Conservation (phyloP, 2,113 vertebrate species). For the Mesoclemmys tuberculata region DNA sequence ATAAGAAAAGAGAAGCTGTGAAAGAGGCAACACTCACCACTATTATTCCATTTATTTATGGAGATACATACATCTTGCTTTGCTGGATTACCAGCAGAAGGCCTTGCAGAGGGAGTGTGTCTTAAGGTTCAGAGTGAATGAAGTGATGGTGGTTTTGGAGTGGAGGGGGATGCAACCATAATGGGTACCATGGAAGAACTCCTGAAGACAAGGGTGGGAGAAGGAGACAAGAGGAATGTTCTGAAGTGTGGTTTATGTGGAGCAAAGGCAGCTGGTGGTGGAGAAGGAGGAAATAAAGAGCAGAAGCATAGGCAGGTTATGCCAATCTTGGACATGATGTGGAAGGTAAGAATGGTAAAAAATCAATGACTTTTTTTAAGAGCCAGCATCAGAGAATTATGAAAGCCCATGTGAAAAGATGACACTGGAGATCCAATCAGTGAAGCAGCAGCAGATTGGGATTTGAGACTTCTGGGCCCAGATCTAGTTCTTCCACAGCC, state of each 20-base stretch:
- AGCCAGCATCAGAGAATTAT: not conserved
- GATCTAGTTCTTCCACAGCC: not conserved
- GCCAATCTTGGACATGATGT: not conserved
- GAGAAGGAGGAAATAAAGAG: not conserved
- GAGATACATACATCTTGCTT: not conserved
- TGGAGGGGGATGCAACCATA: not conserved
- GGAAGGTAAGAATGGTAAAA: not conserved
- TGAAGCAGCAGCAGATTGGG: conserved; percentile 13
- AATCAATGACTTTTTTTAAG: not conserved
- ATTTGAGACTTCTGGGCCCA: not conserved
- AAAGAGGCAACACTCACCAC: not conserved
- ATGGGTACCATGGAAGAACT: conserved; percentile 37
- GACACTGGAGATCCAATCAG: fast-evolving
- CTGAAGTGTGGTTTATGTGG: not conserved
- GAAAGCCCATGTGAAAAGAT: not conserved
- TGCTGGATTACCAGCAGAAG: conserved; percentile 40
- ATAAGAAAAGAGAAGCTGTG: not conserved
- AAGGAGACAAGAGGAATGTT: not conserved
- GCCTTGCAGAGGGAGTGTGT: conserved; percentile 43
- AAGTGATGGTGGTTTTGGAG: conserved; percentile 25
- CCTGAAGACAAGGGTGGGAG: conserved; percentile 4
- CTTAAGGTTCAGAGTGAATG: conserved; percentile 41
- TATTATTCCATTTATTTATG: conserved; percentile 1
- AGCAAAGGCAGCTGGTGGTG: not conserved
- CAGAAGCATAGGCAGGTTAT: not conserved